A percentile compares a stretch with the other conserved stretches of the same genome.
Evolutionary conservation across 2,797 vertebrate species (phyloP).

Genomic region (Limnodromus scolopaceus): DNA sequence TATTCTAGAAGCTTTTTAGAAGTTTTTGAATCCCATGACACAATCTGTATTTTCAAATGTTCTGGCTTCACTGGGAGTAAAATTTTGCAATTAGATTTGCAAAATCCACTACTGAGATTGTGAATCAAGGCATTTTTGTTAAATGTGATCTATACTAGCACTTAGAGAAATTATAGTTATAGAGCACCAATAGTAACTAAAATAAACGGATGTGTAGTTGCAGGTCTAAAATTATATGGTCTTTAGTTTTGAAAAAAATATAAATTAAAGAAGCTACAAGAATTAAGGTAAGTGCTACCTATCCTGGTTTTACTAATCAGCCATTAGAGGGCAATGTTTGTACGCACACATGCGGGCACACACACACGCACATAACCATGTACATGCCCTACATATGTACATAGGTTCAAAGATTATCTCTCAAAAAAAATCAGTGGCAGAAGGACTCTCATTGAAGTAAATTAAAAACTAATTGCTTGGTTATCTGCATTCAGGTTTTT

Average conservation of each 20-base stretch:
- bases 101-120: background rate
- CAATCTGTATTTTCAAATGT: background rate
- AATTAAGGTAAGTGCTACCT: background rate
- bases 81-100: background rate
- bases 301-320: background rate
- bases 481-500: background rate
- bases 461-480: background rate
- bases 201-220: fast-evolving
- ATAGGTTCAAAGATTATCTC: background rate
- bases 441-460: background rate
- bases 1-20: background rate
- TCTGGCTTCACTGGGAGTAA: background rate
- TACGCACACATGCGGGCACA: background rate
- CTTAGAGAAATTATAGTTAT: background rate
- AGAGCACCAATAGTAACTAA: background rate
- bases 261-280: fast-evolving
- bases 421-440: background rate
- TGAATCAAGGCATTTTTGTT: background rate
- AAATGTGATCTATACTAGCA: background rate
- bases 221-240: background rate
- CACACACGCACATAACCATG: fast-evolving
- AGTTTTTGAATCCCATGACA: fast-evolving
- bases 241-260: background rate
- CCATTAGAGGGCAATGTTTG: slow-evolving; percentile 61
- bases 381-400: background rate